A percentile compares a stretch with the other conserved stretches of the same genome.
Conservation (phyloP, 2,888 invertebrate species). For the Drosophila colorata region DNA sequence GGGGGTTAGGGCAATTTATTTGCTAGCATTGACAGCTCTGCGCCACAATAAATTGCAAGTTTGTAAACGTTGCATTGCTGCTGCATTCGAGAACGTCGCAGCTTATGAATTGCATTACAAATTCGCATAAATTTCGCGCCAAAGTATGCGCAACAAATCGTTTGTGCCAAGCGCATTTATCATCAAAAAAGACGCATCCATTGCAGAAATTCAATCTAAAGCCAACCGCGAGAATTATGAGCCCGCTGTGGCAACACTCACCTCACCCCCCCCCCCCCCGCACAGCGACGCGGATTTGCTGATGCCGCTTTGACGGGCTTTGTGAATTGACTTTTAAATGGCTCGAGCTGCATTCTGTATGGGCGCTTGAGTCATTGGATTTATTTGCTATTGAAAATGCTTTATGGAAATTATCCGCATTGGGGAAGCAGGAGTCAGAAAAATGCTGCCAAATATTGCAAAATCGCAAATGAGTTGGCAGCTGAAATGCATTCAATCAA, state of each 20-base stretch:
- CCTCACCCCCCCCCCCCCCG: neutral
- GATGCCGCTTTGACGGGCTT: constrained; percentile 57
- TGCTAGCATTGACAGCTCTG: constrained; percentile 65
- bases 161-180: constrained; percentile 72
- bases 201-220: constrained; percentile 69
- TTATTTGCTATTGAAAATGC: constrained; percentile 58
- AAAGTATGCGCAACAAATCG: constrained; percentile 78
- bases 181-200: constrained; percentile 67
- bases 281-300: constrained; percentile 25
- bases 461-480: too few species aligned
- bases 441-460: neutral
- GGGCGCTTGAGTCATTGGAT: constrained; percentile 45
- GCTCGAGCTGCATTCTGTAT: constrained; percentile 52
- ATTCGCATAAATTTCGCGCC: constrained; percentile 75
- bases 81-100: constrained; percentile 42
- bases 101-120: constrained; percentile 81
- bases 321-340: constrained; percentile 70
- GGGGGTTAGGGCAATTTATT: constrained; percentile 38
- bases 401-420: constrained; percentile 42
- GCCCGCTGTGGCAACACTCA: constrained; percentile 16
- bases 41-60: constrained; percentile 66
- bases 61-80: constrained; percentile 34
- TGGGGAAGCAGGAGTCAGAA: neutral
- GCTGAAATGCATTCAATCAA: neutral
- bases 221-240: constrained; percentile 67